Percentiles rank a stretch among this genome's conserved stretches.
Conservation (phyloP, 2,113 vertebrate species). For the Dryoscopus gambensis region DNA sequence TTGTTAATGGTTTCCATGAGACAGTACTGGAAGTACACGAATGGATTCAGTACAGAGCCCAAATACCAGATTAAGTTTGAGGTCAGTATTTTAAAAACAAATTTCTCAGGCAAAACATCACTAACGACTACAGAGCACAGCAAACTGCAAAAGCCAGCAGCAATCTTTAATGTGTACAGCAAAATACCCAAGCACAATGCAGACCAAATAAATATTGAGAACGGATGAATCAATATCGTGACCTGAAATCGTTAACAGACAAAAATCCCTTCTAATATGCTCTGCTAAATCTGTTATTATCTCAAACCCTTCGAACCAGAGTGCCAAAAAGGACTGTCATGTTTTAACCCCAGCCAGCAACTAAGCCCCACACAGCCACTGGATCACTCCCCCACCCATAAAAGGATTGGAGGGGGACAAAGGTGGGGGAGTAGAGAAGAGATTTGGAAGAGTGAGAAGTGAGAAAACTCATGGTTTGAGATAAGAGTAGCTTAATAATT, state of each 20-base stretch:
- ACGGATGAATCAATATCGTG: neutral
- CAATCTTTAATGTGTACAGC: neutral
- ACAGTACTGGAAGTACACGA: neutral
- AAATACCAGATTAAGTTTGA: neutral
- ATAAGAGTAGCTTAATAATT: neutral
- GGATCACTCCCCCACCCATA: neutral
- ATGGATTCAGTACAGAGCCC: neutral
- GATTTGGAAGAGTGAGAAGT: neutral
- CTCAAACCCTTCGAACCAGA: neutral
- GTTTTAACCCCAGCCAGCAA: neutral
- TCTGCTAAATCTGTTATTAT: neutral
- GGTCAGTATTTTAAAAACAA: neutral
- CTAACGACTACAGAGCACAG: neutral
- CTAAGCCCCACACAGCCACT: neutral
- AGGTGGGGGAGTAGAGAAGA: neutral
- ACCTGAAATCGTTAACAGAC: neutral
- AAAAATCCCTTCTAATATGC: neutral
- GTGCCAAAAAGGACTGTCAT: neutral
- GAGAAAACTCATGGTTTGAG: neutral
- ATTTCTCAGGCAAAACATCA: neutral
- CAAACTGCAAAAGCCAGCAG: neutral
- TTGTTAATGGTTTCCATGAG: neutral
- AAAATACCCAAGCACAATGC: neutral
- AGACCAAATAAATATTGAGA: neutral
- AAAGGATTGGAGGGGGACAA: neutral